A percentile compares a stretch with the other conserved stretches of the same genome.
Conservation (phyloP, 1,140 invertebrate genomes). For the Tribolium madens region DNA sequence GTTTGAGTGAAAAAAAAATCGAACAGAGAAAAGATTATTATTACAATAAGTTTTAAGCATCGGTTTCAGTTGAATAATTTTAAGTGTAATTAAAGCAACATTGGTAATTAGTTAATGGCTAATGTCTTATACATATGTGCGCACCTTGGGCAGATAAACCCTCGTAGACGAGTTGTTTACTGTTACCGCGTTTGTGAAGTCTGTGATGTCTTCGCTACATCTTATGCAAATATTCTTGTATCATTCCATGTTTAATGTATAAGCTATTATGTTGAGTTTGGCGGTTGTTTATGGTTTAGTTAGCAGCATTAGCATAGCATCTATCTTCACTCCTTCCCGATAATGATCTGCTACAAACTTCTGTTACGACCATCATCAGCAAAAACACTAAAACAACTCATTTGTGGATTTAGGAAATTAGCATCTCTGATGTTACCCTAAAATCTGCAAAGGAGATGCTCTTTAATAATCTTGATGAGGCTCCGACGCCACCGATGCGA, state of each 20-base stretch:
- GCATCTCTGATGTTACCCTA: conserved; percentile 42
- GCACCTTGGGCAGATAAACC: conserved; percentile 13
- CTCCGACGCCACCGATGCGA: conserved; percentile 14
- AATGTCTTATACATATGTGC: not conserved
- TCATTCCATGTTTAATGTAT: conserved; percentile 62
- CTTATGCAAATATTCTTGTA: conserved; percentile 60
- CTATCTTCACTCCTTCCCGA: conserved; percentile 52
- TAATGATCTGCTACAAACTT: conserved; percentile 58
- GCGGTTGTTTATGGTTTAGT: conserved; percentile 61
- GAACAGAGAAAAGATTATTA: too few relatives aligned
- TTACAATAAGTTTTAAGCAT: too few relatives aligned
- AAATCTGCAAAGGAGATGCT: conserved; percentile 6
- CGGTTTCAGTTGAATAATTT: not conserved
- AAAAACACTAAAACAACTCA: conserved; percentile 56
- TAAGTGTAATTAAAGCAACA: conserved; percentile 12
- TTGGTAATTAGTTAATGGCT: not conserved
- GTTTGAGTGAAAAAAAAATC: conserved; percentile 3
- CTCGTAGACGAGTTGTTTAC: conserved; percentile 14
- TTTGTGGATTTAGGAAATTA: conserved; percentile 57
- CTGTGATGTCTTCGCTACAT: conserved; percentile 56
- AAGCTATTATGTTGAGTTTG: conserved; percentile 62
- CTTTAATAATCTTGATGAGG: conserved; percentile 32
- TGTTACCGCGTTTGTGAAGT: conserved; percentile 42
- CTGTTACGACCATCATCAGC: conserved; percentile 46
- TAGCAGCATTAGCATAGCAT: conserved; percentile 58